Conservation (phyloP, 2,113 vertebrate species). For the Mobula hypostoma region DNA sequence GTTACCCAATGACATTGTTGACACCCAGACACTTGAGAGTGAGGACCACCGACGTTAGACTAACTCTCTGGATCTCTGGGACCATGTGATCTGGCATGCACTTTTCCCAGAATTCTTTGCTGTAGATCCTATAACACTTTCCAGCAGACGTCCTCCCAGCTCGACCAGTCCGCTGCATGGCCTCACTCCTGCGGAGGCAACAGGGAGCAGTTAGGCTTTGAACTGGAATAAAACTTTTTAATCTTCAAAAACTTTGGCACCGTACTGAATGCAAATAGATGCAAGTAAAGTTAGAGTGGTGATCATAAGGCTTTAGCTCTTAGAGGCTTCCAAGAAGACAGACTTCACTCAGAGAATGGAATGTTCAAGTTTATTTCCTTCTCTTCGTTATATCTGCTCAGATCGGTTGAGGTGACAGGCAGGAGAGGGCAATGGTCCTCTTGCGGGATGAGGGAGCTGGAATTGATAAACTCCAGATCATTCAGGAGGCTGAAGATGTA, state of each 20-base stretch:
- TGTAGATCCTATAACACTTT: slow-evolving; percentile 81
- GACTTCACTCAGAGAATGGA: too few relatives aligned
- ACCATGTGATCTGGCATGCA: slow-evolving; percentile 89
- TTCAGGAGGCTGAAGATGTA: too few relatives aligned
- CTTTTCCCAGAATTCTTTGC: slow-evolving; percentile 81
- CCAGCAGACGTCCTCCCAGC: slow-evolving; percentile 82
- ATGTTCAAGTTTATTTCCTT: too few relatives aligned
- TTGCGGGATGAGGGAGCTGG: too few relatives aligned
- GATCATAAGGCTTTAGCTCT: too few relatives aligned
- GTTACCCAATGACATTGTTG: slow-evolving; percentile 90
- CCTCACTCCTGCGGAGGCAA: slow-evolving; percentile 70
- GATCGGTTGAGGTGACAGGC: too few relatives aligned
- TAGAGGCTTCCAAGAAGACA: too few relatives aligned
- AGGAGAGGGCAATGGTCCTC: too few relatives aligned
- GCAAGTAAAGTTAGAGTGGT: too few relatives aligned
- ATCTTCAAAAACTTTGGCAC: not conserved
- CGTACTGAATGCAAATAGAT: too few relatives aligned
- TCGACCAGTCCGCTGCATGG: slow-evolving; percentile 78
- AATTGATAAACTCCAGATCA: too few relatives aligned
- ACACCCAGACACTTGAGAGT: slow-evolving; percentile 89
- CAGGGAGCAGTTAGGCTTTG: not conserved
- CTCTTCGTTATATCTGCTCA: too few relatives aligned
- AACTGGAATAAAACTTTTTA: not conserved
- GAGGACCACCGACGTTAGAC: slow-evolving; percentile 81
- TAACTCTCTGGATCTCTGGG: slow-evolving; percentile 88